These are phyloP conservation scores for Scaptomyza graminum DNA, from an alignment of 1,140 invertebrate species.

Conservation along the genomic window DNA sequence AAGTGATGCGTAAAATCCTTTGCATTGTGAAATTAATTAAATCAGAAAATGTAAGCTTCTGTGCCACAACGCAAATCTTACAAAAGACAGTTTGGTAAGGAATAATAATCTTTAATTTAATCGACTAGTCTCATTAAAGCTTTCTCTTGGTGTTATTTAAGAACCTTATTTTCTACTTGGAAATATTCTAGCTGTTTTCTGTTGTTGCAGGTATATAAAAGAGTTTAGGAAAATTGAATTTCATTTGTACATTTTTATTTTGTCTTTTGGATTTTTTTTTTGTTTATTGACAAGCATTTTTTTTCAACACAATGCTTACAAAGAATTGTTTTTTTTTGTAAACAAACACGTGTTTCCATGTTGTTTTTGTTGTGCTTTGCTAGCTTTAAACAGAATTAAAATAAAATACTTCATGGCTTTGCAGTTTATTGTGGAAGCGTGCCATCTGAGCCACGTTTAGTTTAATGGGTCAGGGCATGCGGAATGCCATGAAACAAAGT, in stretches of 20 bases:
- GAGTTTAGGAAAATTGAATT: conserved; percentile 9
- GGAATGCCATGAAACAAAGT: conserved; percentile 16
- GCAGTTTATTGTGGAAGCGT: conserved; percentile 37
- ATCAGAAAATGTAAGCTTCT: too few species aligned
- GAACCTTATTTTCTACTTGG: too few species aligned
- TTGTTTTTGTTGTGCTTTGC: conserved; percentile 11
- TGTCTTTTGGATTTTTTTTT: conserved; percentile 4
- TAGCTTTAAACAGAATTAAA: conserved; percentile 20
- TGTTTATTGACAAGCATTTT: conserved; percentile 26
- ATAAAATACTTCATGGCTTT: conserved; percentile 36
- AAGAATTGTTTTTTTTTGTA: conserved; percentile 8
- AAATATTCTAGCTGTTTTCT: too few species aligned
- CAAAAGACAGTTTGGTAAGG: too few species aligned
- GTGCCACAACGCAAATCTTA: too few species aligned
- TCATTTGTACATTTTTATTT: background rate
- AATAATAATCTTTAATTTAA: too few species aligned
- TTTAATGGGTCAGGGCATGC: conserved; percentile 32
- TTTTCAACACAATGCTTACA: conserved; percentile 27
- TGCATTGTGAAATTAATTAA: too few species aligned
- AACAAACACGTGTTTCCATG: conserved; percentile 34
- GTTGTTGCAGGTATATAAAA: conserved; percentile 24
- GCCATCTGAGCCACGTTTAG: conserved; percentile 32
- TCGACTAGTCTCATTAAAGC: too few species aligned
- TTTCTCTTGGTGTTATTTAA: too few species aligned
- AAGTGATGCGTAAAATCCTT: too few species aligned